A percentile compares a stretch with the other conserved stretches of the same genome.
phyloP scores from a whole-genome alignment of 2,113 vertebrate species.

The Tragelaphus strepsiceros region DNA sequence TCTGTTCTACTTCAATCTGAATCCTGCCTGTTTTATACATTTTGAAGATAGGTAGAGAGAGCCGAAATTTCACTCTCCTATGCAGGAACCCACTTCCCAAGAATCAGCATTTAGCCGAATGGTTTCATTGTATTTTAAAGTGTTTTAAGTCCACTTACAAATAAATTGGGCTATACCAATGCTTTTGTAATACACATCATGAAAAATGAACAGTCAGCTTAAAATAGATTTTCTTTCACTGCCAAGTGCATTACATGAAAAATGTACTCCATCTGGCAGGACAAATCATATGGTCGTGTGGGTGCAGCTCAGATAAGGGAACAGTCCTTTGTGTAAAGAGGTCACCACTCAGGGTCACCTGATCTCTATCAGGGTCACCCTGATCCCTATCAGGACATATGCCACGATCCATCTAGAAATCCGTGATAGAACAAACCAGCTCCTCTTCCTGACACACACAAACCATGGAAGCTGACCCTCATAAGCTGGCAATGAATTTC shows the following conservation, averaged over 20 bases:
- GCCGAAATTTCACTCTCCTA: not conserved
- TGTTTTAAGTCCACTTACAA: slow-evolving; percentile 66
- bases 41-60: slow-evolving; percentile 22
- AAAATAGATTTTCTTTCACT: slow-evolving; percentile 67
- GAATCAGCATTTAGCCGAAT: slow-evolving; percentile 50
- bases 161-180: slow-evolving; percentile 51
- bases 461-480: fast-evolving
- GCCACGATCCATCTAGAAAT: not conserved
- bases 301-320: slow-evolving; percentile 28
- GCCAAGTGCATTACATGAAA: slow-evolving; percentile 59
- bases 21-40: slow-evolving; percentile 65
- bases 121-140: slow-evolving; percentile 55
- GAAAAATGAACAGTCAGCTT: slow-evolving; percentile 68
- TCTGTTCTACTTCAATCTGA: slow-evolving; percentile 52
- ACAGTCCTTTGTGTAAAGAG: not conserved
- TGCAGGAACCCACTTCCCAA: slow-evolving; percentile 39
- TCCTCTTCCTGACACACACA: not conserved
- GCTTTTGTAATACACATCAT: slow-evolving; percentile 55
- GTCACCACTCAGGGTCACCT: not conserved
- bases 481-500: not conserved
- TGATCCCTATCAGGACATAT: not conserved
- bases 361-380: not conserved
- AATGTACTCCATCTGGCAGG: slow-evolving; percentile 48
- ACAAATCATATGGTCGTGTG: not conserved
- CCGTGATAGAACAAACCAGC: not conserved